Evolutionary conservation across 2,888 invertebrate genomes (phyloP).

Genomic region (Germaria angustata): DNA sequence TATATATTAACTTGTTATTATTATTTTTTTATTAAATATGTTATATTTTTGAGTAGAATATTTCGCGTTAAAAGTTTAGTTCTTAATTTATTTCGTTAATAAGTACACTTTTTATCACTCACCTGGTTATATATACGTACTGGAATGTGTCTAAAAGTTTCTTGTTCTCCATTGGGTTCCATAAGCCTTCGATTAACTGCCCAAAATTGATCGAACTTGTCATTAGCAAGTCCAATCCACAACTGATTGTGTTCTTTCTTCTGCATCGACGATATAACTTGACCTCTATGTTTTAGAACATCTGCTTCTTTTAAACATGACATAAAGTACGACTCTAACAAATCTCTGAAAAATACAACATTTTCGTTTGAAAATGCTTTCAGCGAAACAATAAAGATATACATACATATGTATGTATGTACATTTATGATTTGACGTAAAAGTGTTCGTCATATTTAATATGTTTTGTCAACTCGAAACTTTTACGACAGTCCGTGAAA

Average conservation of each 20-base stretch:
- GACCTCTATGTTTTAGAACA: conserved; percentile 96
- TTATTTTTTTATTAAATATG: too few relatives aligned
- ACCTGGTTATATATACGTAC: conserved; percentile 88
- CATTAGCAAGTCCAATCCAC: conserved; percentile 96
- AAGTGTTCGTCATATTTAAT: too few relatives aligned
- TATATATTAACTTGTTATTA: too few relatives aligned
- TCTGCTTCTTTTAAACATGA: conserved; percentile 98
- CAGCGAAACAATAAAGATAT: too few relatives aligned
- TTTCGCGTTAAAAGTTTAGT: too few relatives aligned
- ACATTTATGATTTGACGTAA: too few relatives aligned
- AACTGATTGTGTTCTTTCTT: conserved; percentile 98
- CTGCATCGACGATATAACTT: conserved; percentile 94
- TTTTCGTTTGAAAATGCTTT: too few relatives aligned
- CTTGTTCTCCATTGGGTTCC: conserved; percentile 90
- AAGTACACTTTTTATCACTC: not conserved
- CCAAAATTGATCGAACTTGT: conserved; percentile 99
- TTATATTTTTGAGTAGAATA: too few relatives aligned
- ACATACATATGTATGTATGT: too few relatives aligned
- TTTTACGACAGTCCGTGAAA: too few relatives aligned
- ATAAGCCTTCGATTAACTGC: conserved; percentile 96
- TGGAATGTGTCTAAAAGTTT: conserved; percentile 93
- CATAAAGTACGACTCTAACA: conserved; percentile 96
- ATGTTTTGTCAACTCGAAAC: too few relatives aligned
- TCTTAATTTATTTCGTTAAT: too few relatives aligned
- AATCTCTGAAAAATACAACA: conserved; percentile 88